Evolutionary conservation across 2,113 vertebrate species (phyloP).

Genomic region (Promerops cafer): DNA sequence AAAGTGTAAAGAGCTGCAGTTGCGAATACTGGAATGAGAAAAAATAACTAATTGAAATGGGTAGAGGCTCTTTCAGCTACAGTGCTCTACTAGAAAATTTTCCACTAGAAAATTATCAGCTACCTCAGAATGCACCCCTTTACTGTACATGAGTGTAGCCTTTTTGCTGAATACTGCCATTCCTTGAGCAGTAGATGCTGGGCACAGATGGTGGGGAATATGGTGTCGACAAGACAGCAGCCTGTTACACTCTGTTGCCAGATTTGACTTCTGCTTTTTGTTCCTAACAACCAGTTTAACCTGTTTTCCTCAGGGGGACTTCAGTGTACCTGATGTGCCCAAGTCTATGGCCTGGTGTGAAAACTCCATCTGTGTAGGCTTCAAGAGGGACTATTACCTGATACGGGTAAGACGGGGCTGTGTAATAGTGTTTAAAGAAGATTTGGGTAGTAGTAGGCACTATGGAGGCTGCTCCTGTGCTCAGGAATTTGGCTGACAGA

Average conservation of each 20-base stretch:
- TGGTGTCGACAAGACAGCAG: rapidly evolving
- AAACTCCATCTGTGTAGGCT: slow-evolving; percentile 96
- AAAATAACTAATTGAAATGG: not conserved
- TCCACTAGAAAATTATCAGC: not conserved
- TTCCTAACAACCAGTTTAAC: not conserved
- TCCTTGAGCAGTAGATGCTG: not conserved
- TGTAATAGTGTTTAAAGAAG: not conserved
- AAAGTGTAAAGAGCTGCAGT: not conserved
- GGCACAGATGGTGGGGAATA: not conserved
- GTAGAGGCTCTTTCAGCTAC: not conserved
- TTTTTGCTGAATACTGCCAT: not conserved
- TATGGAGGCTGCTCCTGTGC: not conserved
- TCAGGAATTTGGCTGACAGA: not conserved
- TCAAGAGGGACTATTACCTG: slow-evolving; percentile 97
- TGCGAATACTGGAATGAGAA: not conserved
- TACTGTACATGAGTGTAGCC: not conserved
- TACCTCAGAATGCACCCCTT: not conserved
- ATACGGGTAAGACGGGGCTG: slow-evolving; percentile 79
- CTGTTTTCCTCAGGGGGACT: slow-evolving; percentile 81
- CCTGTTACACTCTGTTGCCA: not conserved
- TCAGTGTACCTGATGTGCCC: slow-evolving; percentile 91
- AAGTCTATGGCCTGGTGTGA: slow-evolving; percentile 99
- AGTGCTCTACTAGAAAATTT: not conserved
- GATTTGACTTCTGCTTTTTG: not conserved
- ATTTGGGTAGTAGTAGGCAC: not conserved